Evolutionary conservation across 2,797 vertebrate species (phyloP), one percentile per base, ranked within the genome.

Genomic region (Allobates femoralis): DNA sequence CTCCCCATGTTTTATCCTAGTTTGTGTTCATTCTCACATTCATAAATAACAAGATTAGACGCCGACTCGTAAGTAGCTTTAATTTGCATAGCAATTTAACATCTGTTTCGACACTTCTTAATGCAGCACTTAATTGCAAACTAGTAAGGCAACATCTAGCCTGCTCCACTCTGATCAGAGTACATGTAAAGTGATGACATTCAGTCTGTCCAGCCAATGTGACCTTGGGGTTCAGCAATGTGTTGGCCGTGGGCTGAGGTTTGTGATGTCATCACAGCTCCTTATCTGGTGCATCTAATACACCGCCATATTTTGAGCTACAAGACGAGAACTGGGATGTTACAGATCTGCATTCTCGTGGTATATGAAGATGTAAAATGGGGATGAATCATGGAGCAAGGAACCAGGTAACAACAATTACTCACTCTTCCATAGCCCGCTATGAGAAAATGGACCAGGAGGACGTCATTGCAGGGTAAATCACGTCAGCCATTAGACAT

Each of bases 71-170:
- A 21, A 5, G 32, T 3, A 6, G n/a, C 21, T n/a, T 60, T 79
- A 58, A n/a, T 79, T 79, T 79, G 55, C 10, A 79, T 79, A 60
- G 76, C 56, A 21, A 32, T 41, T 73, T 34, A 58, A n/a, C n/a
- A n/a, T n/a, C n/a, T n/a, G n/a, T n/a, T n/a, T n/a, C n/a, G n/a
- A n/a, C n/a, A n/a, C n/a, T n/a, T n/a, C n/a, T n/a, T n/a, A n/a
- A n/a, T n/a, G n/a, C n/a, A n/a, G n/a, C n/a, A n/a, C n/a, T n/a
- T n/a, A n/a, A n/a, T n/a, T n/a, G n/a, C n/a, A n/a, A n/a, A 41
- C 14, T 50, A 75, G n/a, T 60, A 79, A 60, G 77, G 58, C 58
- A 18, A 34, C 56, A 46, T 58, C 56, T 46, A 3, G 46, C 66
- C 58, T 60, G 50, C 12, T 64, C 64, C 14, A 21, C 15, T 41